Conservation (phyloP, 1,140 invertebrate genomes). For the Calliphora vicina region DNA sequence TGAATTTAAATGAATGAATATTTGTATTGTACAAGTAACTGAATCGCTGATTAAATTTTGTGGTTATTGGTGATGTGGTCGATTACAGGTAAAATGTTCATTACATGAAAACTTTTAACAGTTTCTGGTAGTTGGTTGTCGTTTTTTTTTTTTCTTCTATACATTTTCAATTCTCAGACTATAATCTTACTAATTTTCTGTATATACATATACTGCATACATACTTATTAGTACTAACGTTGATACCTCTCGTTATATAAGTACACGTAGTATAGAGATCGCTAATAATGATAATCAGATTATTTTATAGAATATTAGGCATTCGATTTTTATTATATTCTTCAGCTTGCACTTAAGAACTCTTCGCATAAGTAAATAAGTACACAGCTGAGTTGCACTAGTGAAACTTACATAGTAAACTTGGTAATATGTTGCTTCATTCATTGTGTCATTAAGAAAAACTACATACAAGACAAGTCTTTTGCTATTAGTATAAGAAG, state of each 20-base stretch:
- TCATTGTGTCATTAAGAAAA: too few species aligned
- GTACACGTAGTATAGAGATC: not conserved
- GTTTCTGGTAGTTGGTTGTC: not conserved
- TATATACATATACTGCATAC: not conserved
- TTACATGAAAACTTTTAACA: not conserved
- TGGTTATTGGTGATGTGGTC: conserved; percentile 26
- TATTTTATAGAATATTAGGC: conserved; percentile 9
- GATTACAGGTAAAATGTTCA: conserved; percentile 12
- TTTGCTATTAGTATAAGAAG: too few species aligned
- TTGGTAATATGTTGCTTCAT: too few species aligned
- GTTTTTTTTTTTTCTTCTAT: not conserved
- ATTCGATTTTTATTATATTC: not conserved
- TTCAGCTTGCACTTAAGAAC: too few species aligned
- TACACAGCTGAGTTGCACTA: too few species aligned
- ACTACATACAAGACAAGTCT: too few species aligned
- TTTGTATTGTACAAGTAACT: conserved; percentile 20
- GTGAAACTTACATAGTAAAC: too few species aligned
- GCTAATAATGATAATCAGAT: not conserved
- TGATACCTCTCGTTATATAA: too few species aligned
- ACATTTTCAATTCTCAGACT: not conserved
- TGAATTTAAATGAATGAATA: not conserved
- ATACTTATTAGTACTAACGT: too few species aligned
- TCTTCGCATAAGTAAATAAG: too few species aligned
- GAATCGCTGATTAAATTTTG: conserved; percentile 33
- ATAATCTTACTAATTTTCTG: conserved; percentile 13